A percentile compares a stretch with the other conserved stretches of the same genome.
Evolutionary conservation across 2,113 vertebrate species (phyloP).

Genomic region (Herpetotheres cachinnans): DNA sequence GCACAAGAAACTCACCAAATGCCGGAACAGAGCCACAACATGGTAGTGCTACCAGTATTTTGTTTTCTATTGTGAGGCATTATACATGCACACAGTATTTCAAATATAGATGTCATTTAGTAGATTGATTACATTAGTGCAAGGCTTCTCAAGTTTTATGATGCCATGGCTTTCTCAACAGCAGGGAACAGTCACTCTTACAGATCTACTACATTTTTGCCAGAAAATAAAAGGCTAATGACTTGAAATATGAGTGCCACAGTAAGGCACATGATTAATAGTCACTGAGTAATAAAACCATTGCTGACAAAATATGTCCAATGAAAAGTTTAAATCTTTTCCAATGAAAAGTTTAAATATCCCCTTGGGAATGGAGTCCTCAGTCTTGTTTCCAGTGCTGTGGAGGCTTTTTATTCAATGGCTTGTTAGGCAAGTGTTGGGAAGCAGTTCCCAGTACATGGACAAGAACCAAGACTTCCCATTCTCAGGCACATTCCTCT

Average conservation of each 20-base stretch:
- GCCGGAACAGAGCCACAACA: neutral
- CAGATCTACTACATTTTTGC: conserved; percentile 43
- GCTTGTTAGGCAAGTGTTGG: neutral
- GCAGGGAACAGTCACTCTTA: conserved; percentile 24
- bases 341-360: conserved; percentile 57
- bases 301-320: conserved; percentile 50
- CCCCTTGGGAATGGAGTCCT: conserved; percentile 17
- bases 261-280: conserved; percentile 43
- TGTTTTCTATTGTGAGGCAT: neutral
- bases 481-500: neutral
- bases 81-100: neutral
- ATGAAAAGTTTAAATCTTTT: conserved; percentile 57
- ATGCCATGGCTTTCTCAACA: conserved; percentile 27
- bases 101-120: conserved; percentile 2
- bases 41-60: neutral
- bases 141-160: conserved; percentile 53
- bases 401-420: neutral
- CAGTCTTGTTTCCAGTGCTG: conserved; percentile 16
- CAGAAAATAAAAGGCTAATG: conserved; percentile 51
- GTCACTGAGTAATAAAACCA: conserved; percentile 52
- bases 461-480: neutral
- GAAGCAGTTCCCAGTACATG: neutral
- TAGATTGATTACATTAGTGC: conserved; percentile 32
- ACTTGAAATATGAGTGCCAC: conserved; percentile 53
- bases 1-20: neutral